phyloP scores from a whole-genome alignment of 2,113 vertebrate genomes.

The Nerophis lumbriciformis region DNA sequence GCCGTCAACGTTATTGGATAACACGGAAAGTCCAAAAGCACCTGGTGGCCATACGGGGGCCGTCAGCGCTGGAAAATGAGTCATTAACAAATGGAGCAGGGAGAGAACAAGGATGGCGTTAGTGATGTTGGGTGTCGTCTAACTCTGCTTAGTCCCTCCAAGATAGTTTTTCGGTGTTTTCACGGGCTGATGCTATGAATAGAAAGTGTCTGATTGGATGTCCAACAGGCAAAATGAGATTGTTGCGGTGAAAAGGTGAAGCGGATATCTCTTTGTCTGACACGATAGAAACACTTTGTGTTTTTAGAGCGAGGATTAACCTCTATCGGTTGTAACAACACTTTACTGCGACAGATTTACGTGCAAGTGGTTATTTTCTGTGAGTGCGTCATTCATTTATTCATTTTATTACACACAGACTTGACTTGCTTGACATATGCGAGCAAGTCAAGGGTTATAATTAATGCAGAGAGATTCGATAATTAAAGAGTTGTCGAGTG shows the following conservation, averaged over 20 bases:
- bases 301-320: conserved; percentile 61
- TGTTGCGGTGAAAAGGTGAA: conserved; percentile 29
- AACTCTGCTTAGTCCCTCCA: too few species aligned
- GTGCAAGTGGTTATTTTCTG: conserved; percentile 7
- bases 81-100: not conserved
- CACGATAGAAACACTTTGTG: conserved; percentile 18
- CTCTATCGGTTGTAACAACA: conserved; percentile 62
- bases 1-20: not conserved
- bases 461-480: not conserved
- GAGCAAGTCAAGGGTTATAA: not conserved
- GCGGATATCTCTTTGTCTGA: conserved; percentile 32
- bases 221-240: conserved; percentile 38
- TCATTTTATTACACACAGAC: not conserved
- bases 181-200: conserved; percentile 28
- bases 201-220: conserved; percentile 45
- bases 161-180: not conserved
- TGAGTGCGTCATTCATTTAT: not conserved
- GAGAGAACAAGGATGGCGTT: not conserved
- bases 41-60: not conserved
- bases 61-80: not conserved
- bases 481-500: not conserved
- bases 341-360: conserved; percentile 43
- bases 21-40: not conserved
- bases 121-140: too few species aligned
- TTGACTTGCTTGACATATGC: not conserved